These are phyloP conservation scores for Piezodorus guildinii DNA, from an alignment of 1,140 invertebrate species.

Conservation along the genomic window DNA sequence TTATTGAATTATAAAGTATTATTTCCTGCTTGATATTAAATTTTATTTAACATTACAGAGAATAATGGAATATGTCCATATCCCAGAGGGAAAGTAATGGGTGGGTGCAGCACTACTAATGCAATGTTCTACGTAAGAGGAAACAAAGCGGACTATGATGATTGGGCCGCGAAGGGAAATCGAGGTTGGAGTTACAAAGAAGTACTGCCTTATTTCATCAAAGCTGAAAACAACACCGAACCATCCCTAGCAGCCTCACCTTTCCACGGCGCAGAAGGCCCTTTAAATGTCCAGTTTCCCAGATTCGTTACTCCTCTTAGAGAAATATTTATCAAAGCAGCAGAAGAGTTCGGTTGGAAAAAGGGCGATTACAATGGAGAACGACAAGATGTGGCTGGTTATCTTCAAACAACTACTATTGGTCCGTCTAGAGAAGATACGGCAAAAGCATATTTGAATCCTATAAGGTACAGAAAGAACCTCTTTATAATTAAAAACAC, in stretches of 20 bases:
- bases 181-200: conserved; percentile 79
- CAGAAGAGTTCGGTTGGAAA: conserved; percentile 33
- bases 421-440: background rate
- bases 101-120: conserved; percentile 85
- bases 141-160: conserved; percentile 79
- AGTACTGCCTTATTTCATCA: conserved; percentile 76
- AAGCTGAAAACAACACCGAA: conserved; percentile 31
- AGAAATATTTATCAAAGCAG: conserved; percentile 38
- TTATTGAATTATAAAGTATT: too few species aligned
- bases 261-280: background rate
- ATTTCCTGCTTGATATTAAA: background rate
- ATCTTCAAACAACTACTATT: background rate
- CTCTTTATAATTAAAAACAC: background rate
- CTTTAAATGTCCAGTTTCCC: background rate
- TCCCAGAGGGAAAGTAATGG: conserved; percentile 63
- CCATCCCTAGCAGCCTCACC: background rate
- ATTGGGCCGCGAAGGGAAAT: conserved; percentile 77
- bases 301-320: background rate
- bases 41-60: background rate
- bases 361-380: background rate
- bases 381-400: background rate
- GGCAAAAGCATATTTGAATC: background rate
- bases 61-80: background rate
- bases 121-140: conserved; percentile 92
- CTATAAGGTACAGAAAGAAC: background rate